These are phyloP conservation scores for Maniola hyperantus DNA, from an alignment of 2,888 invertebrate species.

Conservation along the genomic window DNA sequence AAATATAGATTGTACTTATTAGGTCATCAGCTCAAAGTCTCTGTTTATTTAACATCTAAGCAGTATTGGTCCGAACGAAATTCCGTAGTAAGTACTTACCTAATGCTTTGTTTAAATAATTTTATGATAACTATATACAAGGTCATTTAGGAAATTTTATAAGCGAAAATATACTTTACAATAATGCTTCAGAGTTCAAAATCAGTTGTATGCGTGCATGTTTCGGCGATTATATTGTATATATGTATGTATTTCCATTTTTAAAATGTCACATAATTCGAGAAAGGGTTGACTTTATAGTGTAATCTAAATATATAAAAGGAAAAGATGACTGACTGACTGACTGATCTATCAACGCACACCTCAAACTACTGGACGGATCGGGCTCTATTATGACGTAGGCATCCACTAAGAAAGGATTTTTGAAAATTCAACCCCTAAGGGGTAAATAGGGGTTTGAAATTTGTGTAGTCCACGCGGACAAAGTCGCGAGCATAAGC, in stretches of 20 bases:
- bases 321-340: no score
- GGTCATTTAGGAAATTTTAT: slow-evolving; percentile 10
- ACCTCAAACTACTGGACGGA: no score
- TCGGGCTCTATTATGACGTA: no score
- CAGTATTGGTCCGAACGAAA: slow-evolving; percentile 26
- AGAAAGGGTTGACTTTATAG: no score
- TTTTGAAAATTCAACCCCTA: no score
- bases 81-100: slow-evolving; percentile 19
- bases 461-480: no score
- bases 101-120: slow-evolving; percentile 27
- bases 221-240: not conserved
- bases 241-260: not conserved
- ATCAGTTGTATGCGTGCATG: not conserved
- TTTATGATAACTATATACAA: slow-evolving; percentile 30
- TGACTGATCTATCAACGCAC: no score
- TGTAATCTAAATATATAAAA: no score
- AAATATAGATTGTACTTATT: no score
- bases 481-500: no score
- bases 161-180: not conserved
- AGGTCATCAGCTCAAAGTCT: not conserved
- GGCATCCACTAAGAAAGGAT: no score
- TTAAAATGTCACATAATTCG: not conserved
- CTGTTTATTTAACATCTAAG: slow-evolving; percentile 28
- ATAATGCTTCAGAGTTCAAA: not conserved
- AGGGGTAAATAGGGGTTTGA: no score